Evolutionary conservation across 2,888 invertebrate genomes (phyloP).

Genomic region (Laspeyria flexula): DNA sequence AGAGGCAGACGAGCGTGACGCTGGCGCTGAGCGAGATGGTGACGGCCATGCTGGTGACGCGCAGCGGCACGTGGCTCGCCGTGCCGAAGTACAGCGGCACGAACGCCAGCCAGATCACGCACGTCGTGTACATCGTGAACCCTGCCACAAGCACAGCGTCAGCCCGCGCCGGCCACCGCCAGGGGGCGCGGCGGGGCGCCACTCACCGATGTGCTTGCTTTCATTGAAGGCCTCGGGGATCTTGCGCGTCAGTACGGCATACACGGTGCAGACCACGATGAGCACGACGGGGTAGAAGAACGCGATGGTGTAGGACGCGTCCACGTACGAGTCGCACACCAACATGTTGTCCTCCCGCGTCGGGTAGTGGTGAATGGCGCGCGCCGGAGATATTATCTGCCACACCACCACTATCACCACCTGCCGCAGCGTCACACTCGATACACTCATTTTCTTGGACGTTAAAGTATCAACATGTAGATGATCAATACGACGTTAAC

Average conservation of each 20-base stretch:
- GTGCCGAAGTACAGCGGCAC: constrained; percentile 98
- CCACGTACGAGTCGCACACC: constrained; percentile 95
- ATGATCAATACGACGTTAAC: too few relatives aligned
- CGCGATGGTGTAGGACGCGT: constrained; percentile 96
- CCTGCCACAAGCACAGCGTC: constrained; percentile 76
- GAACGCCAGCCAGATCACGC: constrained; percentile 98
- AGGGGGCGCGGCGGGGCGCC: not conserved
- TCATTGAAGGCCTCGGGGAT: constrained; percentile 99
- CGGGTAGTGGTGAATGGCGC: constrained; percentile 95
- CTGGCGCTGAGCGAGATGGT: constrained; percentile 96
- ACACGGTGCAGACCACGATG: constrained; percentile 96
- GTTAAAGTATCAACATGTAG: too few relatives aligned
- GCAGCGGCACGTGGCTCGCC: constrained; percentile 93
- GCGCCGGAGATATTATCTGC: constrained; percentile 96
- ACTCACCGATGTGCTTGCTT: constrained; percentile 95
- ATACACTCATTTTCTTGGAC: too few relatives aligned
- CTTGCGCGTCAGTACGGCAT: constrained; percentile 97
- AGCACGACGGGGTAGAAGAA: constrained; percentile 96
- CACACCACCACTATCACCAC: constrained; percentile 94
- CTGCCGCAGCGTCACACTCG: too few relatives aligned
- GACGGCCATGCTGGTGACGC: constrained; percentile 96
- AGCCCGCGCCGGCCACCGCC: not conserved
- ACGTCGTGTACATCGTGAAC: constrained; percentile 99
- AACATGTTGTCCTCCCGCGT: constrained; percentile 95
- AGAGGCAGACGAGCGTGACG: constrained; percentile 95